Percentiles rank a stretch among this genome's conserved stretches.
Evolutionary conservation across 2,888 invertebrate species (phyloP).

Genomic region (Kryphioiulus occultus): DNA sequence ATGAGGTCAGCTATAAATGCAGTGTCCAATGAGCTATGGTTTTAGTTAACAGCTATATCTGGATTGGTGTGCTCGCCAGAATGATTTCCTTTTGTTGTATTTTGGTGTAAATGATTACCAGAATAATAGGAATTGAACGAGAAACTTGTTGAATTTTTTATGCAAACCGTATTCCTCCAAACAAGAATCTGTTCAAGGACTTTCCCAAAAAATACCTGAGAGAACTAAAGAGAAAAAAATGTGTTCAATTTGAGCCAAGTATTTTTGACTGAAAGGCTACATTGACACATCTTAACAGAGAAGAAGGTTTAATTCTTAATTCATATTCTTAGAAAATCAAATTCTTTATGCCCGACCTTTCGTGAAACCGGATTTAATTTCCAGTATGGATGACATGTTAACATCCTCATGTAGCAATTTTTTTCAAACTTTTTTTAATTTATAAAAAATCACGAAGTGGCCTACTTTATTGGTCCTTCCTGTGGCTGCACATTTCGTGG

Average conservation of each 20-base stretch:
- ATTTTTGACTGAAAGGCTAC: not conserved
- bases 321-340: not conserved
- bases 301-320: not conserved
- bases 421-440: not conserved
- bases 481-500: not conserved
- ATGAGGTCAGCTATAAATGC: not conserved
- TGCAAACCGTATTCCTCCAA: not conserved
- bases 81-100: not conserved
- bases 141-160: not conserved
- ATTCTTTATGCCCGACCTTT: not conserved
- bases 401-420: not conserved
- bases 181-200: conserved; percentile 18
- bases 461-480: conserved; percentile 25
- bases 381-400: not conserved
- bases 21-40: not conserved
- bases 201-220: not conserved
- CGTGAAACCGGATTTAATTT: not conserved
- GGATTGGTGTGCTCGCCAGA: not conserved
- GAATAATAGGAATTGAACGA: not conserved
- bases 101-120: not conserved
- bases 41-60: not conserved
- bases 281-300: not conserved
- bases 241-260: not conserved
- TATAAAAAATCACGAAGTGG: conserved; percentile 24
- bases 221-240: not conserved